A percentile compares a stretch with the other conserved stretches of the same genome.
Evolutionary conservation across 2,113 vertebrate genomes (phyloP).

Genomic region (Physeter macrocephalus): DNA sequence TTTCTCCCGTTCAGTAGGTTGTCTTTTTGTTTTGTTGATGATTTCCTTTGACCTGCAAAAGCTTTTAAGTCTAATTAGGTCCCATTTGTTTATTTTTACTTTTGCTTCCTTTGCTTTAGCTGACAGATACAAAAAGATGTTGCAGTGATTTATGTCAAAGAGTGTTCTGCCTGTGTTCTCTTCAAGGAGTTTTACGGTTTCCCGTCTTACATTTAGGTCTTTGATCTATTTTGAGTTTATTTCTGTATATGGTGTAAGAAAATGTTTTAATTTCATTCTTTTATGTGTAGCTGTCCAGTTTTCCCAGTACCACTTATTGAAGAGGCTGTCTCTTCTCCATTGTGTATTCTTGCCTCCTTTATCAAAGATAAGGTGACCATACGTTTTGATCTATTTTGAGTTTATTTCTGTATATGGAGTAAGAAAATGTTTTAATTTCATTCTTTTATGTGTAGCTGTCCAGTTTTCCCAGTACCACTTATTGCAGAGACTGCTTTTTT

Average conservation of each 20-base stretch:
- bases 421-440: neutral
- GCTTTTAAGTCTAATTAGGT: too few species aligned
- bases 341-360: neutral
- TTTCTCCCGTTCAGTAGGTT: neutral
- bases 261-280: neutral
- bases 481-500: neutral
- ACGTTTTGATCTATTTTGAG: too few species aligned
- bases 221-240: too few species aligned
- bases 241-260: too few species aligned
- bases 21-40: neutral
- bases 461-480: neutral
- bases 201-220: too few species aligned
- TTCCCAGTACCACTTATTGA: neutral
- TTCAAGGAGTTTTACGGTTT: neutral
- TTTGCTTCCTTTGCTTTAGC: too few species aligned
- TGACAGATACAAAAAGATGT: too few species aligned
- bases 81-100: too few species aligned
- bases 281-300: neutral
- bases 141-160: too few species aligned
- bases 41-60: neutral
- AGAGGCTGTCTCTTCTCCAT: neutral
- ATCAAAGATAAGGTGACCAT: too few species aligned
- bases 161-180: neutral
- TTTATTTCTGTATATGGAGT: too few species aligned
- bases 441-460: neutral